Conservation (phyloP, 2,113 vertebrate species). For the Arothron firmamentum region DNA sequence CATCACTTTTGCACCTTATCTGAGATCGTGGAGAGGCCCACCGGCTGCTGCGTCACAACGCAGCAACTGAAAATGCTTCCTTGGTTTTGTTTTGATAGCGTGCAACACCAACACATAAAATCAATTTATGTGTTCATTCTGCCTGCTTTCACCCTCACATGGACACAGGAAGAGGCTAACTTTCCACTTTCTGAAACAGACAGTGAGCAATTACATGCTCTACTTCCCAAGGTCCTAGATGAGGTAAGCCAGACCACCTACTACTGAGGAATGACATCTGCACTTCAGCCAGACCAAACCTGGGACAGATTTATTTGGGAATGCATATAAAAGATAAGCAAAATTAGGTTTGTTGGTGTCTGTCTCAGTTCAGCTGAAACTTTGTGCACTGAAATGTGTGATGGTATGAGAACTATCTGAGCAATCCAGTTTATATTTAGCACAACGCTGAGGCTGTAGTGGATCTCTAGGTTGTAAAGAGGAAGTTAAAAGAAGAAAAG, state of each 20-base stretch:
- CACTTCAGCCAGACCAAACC: background rate
- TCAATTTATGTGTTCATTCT: slow-evolving; percentile 27
- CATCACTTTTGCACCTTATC: background rate
- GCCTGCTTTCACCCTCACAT: slow-evolving; percentile 6
- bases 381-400: background rate
- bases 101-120: slow-evolving; percentile 31
- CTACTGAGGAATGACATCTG: slow-evolving; percentile 4
- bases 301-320: no score
- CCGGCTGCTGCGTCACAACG: background rate
- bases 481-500: slow-evolving; percentile 14
- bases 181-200: slow-evolving; percentile 37
- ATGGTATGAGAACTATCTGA: slow-evolving; percentile 45
- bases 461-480: slow-evolving; percentile 13
- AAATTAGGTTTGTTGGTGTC: no score
- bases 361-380: no score
- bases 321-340: no score
- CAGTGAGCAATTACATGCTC: slow-evolving; percentile 55
- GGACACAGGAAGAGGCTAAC: background rate
- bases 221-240: slow-evolving; percentile 50
- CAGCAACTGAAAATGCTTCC: background rate
- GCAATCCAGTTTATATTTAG: slow-evolving; percentile 51
- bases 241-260: slow-evolving; percentile 38
- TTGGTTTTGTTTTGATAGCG: background rate
- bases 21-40: background rate
- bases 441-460: slow-evolving; percentile 13